phyloP scores from a whole-genome alignment of 2,888 invertebrate species.

The Troglohyphantes excavatus region DNA sequence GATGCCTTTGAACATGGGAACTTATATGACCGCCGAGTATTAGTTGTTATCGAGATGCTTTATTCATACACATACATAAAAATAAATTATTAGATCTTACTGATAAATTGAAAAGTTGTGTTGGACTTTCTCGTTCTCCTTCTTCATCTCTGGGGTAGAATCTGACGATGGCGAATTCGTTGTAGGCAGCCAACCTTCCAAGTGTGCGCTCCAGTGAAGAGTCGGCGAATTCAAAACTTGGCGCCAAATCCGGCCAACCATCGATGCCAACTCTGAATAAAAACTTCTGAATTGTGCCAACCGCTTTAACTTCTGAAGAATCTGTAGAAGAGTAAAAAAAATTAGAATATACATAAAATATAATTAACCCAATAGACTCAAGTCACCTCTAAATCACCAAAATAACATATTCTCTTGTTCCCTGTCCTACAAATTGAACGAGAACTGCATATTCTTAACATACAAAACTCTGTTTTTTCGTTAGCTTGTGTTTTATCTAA shows the following conservation, averaged over 20 bases:
- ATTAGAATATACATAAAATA: background rate
- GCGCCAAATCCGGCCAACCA: slow-evolving; percentile 22
- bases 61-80: no score
- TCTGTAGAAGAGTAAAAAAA: background rate
- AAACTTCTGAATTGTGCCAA: background rate
- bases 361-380: no score
- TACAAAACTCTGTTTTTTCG: no score
- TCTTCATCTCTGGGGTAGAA: slow-evolving; percentile 4
- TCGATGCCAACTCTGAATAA: slow-evolving; percentile 12
- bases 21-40: no score
- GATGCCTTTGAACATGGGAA: no score
- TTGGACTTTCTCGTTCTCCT: background rate
- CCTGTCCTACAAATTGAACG: no score
- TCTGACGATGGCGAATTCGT: slow-evolving; percentile 16
- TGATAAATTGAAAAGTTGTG: background rate
- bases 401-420: no score
- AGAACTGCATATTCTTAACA: no score
- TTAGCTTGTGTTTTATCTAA: no score
- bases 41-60: no score
- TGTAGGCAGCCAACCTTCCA: background rate
- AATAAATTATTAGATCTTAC: no score
- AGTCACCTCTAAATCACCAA: no score
- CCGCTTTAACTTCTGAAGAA: slow-evolving; percentile 30
- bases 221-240: background rate
- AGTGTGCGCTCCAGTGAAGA: background rate